phyloP scores from a whole-genome alignment of 92 coral and sea anemone species.

The Parazoanthus swiftii region DNA sequence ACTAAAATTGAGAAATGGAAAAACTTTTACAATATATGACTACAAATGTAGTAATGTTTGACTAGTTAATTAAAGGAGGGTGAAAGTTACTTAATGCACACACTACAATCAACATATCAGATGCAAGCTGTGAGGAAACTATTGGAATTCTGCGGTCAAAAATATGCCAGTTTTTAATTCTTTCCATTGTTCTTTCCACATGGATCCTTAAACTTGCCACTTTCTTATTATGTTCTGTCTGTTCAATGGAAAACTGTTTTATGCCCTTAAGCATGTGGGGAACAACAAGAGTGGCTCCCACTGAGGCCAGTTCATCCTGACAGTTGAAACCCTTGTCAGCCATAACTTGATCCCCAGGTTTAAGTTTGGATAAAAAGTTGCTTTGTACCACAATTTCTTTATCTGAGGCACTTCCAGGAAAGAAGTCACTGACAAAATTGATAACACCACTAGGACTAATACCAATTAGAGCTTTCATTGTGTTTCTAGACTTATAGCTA shows the following conservation, averaged over 20 bases:
- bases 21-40: not conserved
- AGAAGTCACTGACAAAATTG: slow-evolving; percentile 48
- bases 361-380: slow-evolving; percentile 29
- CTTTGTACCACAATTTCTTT: slow-evolving; percentile 48
- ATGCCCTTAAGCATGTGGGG: not conserved
- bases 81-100: slow-evolving; percentile 51
- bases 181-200: slow-evolving; percentile 61
- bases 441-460: slow-evolving; percentile 54
- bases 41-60: not conserved
- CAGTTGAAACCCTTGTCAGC: slow-evolving; percentile 52
- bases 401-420: slow-evolving; percentile 46
- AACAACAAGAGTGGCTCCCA: too few species aligned
- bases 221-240: slow-evolving; percentile 64
- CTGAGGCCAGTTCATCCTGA: too few species aligned
- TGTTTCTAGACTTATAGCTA: slow-evolving; percentile 49
- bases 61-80: slow-evolving; percentile 55
- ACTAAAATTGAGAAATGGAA: not conserved
- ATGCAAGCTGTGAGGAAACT: slow-evolving; percentile 40
- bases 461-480: slow-evolving; percentile 62
- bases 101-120: slow-evolving; percentile 58
- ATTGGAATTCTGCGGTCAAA: slow-evolving; percentile 54
- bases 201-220: slow-evolving; percentile 62
- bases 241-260: slow-evolving; percentile 47
- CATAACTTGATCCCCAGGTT: slow-evolving; percentile 53
- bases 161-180: slow-evolving; percentile 63